A percentile compares a stretch with the other conserved stretches of the same genome.
Evolutionary conservation across 2,888 invertebrate genomes (phyloP).

Genomic region (Phaedon cochleariae): DNA sequence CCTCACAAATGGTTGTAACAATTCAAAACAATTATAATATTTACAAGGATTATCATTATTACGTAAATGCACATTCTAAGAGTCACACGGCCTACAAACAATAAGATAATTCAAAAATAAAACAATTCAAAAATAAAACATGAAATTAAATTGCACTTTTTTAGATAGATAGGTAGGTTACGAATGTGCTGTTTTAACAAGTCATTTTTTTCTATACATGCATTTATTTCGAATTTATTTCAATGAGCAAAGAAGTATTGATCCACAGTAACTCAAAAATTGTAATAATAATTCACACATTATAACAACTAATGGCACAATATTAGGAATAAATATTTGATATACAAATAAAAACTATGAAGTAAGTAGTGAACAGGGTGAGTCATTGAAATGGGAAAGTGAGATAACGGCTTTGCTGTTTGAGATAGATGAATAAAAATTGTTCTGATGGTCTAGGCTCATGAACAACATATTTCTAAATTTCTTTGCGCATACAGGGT

Average conservation of each 20-base stretch:
- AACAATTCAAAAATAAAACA: slow-evolving; percentile 36
- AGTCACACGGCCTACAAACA: slow-evolving; percentile 61
- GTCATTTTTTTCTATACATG: slow-evolving; percentile 39
- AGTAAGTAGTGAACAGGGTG: too few relatives aligned
- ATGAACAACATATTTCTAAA: too few relatives aligned
- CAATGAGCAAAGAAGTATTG: slow-evolving; percentile 7
- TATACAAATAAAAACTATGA: neutral
- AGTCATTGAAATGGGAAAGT: too few relatives aligned
- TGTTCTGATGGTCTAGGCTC: too few relatives aligned
- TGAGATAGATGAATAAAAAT: too few relatives aligned
- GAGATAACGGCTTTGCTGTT: too few relatives aligned
- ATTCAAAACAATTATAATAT: slow-evolving; percentile 34
- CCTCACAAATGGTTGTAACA: slow-evolving; percentile 36
- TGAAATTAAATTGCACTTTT: slow-evolving; percentile 40
- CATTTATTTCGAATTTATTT: slow-evolving; percentile 25
- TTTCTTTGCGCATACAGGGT: too few relatives aligned
- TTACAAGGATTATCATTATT: slow-evolving; percentile 45
- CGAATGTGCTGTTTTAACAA: slow-evolving; percentile 49
- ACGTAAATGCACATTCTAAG: slow-evolving; percentile 62
- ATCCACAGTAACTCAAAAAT: slow-evolving; percentile 34
- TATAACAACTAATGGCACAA: slow-evolving; percentile 35
- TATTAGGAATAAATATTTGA: slow-evolving; percentile 30
- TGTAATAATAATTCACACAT: slow-evolving; percentile 7
- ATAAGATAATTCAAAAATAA: slow-evolving; percentile 35
- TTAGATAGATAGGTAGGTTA: slow-evolving; percentile 6